Evolutionary conservation across 2,113 vertebrate species (phyloP).

Genomic region (Anolis sagrei): DNA sequence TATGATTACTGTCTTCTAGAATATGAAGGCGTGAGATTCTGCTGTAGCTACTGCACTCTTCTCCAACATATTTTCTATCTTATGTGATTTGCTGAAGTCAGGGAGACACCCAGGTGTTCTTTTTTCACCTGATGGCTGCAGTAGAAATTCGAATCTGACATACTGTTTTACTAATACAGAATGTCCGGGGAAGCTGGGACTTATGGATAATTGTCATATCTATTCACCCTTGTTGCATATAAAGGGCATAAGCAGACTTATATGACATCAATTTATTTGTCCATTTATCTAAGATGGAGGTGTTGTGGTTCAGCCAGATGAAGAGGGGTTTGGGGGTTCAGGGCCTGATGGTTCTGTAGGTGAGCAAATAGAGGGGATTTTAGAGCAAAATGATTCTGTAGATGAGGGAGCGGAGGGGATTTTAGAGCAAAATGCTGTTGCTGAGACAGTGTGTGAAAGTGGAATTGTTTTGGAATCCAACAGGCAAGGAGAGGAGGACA

Average conservation of each 20-base stretch:
- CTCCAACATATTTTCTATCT: neutral
- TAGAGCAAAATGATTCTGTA: too few relatives aligned
- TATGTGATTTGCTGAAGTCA: too few relatives aligned
- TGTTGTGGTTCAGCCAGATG: too few relatives aligned
- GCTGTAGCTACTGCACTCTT: neutral
- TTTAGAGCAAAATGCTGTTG: too few relatives aligned
- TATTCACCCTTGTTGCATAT: neutral
- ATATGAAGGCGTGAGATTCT: neutral
- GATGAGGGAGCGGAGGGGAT: too few relatives aligned
- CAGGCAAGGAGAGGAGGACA: too few relatives aligned
- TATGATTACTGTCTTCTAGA: neutral
- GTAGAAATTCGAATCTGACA: neutral
- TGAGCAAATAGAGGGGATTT: too few relatives aligned
- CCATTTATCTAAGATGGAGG: neutral
- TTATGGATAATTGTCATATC: neutral
- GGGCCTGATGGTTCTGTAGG: too few relatives aligned
- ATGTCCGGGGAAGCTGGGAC: neutral
- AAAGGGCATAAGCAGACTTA: neutral
- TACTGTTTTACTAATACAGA: neutral
- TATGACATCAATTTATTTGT: neutral
- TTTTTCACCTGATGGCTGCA: neutral
- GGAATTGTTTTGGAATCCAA: too few relatives aligned
- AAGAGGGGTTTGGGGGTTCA: too few relatives aligned
- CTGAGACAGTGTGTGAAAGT: too few relatives aligned
- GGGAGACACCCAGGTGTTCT: neutral